Percentiles rank a stretch among this genome's conserved stretches.
phyloP scores from a whole-genome alignment of 2,888 invertebrate genomes.

The Neoascia interrupta region DNA sequence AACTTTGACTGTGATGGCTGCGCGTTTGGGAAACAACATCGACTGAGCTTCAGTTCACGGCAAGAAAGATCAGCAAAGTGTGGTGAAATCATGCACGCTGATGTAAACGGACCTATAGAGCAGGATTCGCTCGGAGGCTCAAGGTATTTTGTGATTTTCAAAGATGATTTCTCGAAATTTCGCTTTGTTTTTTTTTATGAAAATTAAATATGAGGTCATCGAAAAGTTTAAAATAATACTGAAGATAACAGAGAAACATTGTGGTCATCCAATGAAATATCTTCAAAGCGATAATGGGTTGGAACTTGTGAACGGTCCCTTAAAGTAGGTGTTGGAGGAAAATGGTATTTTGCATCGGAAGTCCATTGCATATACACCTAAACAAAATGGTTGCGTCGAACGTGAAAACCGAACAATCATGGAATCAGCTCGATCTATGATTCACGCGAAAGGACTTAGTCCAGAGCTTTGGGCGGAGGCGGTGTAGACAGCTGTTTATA shows the following conservation, averaged over 20 bases:
- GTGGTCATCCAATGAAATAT: conserved; percentile 15
- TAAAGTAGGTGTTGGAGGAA: conserved; percentile 19
- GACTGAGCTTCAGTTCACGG: conserved; percentile 34
- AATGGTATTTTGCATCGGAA: conserved; percentile 51
- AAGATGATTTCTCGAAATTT: conserved; percentile 52
- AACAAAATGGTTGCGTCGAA: conserved; percentile 62
- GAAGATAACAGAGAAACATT: conserved; percentile 10
- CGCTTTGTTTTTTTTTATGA: conserved; percentile 16
- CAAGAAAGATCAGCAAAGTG: conserved; percentile 26
- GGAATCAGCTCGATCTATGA: conserved; percentile 57
- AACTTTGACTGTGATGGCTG: conserved; percentile 26
- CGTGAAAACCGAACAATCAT: conserved; percentile 64
- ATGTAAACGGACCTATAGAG: conserved; percentile 62
- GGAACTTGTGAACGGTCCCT: conserved; percentile 37
- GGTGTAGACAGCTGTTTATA: conserved; percentile 71
- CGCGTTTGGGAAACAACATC: conserved; percentile 48
- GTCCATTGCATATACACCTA: conserved; percentile 57
- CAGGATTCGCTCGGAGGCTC: conserved; percentile 56
- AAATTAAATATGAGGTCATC: conserved; percentile 21
- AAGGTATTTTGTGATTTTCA: conserved; percentile 59
- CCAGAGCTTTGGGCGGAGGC: conserved; percentile 77
- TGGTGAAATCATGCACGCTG: conserved; percentile 48
- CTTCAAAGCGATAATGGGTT: conserved; percentile 37
- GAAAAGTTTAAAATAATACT: conserved; percentile 15
- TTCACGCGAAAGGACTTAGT: conserved; percentile 57